Evolutionary conservation across 2,888 invertebrate genomes (phyloP).

Genomic region (Calameuta filiformis): DNA sequence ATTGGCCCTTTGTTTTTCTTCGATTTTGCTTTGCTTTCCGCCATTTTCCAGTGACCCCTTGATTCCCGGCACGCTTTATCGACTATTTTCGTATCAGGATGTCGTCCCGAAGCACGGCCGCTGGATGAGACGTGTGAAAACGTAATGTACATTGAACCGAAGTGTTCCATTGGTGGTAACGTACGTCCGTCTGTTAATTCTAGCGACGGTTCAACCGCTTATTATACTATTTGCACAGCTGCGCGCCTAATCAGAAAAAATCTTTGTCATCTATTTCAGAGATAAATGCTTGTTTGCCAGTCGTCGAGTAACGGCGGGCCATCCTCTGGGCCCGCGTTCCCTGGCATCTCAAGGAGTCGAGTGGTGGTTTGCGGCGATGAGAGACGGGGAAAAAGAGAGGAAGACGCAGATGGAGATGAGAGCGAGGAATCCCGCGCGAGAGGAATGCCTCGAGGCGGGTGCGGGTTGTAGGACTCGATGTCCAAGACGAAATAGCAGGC

Average conservation of each 20-base stretch:
- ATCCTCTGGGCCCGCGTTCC: background rate
- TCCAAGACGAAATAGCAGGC: background rate
- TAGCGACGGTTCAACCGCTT: background rate
- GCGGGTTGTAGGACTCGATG: background rate
- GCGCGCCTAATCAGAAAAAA: slow-evolving; percentile 32
- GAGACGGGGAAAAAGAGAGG: slow-evolving; percentile 22
- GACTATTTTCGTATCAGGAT: background rate
- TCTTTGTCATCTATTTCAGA: slow-evolving; percentile 16
- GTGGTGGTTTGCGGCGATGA: background rate
- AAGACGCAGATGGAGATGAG: slow-evolving; percentile 42
- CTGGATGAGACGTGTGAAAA: background rate
- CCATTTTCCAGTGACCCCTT: background rate
- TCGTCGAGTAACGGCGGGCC: background rate
- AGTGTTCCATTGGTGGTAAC: background rate
- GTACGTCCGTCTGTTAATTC: background rate
- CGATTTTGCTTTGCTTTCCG: background rate
- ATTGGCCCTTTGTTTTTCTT: background rate
- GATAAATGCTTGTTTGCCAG: slow-evolving; percentile 10
- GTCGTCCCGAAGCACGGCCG: background rate
- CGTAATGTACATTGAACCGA: background rate
- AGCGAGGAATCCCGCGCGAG: slow-evolving; percentile 30
- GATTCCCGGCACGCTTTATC: background rate
- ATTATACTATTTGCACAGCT: slow-evolving; percentile 52
- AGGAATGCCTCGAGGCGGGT: background rate
- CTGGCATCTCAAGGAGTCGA: background rate